Conservation (phyloP, 2,113 vertebrate genomes). For the Melierax canorus region DNA sequence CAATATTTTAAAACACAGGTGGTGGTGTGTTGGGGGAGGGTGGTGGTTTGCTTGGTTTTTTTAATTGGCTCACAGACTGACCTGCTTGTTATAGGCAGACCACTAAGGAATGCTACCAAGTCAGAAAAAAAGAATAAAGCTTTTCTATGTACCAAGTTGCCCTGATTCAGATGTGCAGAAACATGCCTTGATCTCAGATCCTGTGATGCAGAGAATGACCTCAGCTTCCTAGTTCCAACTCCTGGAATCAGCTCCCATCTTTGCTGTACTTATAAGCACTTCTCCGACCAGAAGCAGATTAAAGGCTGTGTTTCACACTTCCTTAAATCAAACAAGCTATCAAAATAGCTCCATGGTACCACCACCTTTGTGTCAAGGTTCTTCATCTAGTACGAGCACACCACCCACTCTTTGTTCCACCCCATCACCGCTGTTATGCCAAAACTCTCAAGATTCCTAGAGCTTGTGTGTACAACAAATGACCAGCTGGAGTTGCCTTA, state of each 20-base stretch:
- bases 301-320: not conserved
- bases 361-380: not conserved
- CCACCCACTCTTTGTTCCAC: not conserved
- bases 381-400: not conserved
- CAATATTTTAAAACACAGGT: not conserved
- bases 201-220: not conserved
- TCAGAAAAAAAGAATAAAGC: not conserved
- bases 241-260: not conserved
- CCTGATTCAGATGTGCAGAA: not conserved
- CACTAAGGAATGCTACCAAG: not conserved
- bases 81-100: not conserved
- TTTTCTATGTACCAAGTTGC: not conserved
- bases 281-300: not conserved
- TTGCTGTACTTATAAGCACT: not conserved
- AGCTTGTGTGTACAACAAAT: not conserved
- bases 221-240: not conserved
- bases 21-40: not conserved
- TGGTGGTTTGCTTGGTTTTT: not conserved
- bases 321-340: not conserved
- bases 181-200: not conserved
- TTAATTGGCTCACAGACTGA: not conserved
- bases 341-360: not conserved
- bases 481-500: not conserved
- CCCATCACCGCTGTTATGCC: accelerated
- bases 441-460: not conserved